These are phyloP conservation scores for Drosophila mojavensis DNA, from an alignment of 1,140 invertebrate species.

Conservation along the genomic window DNA sequence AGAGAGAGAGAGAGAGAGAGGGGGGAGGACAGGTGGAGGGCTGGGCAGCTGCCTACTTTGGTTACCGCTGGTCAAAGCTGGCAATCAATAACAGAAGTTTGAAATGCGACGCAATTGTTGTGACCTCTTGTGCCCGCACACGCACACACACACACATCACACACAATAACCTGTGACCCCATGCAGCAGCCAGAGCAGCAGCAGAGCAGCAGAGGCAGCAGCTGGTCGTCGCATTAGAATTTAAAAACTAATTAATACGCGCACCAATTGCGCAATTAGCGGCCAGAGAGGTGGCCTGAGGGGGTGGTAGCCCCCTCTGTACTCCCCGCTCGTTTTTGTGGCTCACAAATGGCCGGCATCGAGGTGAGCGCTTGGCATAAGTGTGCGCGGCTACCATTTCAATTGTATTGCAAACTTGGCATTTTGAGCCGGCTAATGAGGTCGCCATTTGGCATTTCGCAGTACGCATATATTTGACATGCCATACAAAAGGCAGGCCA, in stretches of 20 bases:
- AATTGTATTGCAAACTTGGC: slow-evolving; percentile 71
- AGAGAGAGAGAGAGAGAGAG: background rate
- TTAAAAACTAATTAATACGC: slow-evolving; percentile 83
- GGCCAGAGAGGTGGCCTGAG: slow-evolving; percentile 47
- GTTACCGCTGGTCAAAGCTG: slow-evolving; percentile 1
- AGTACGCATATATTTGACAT: slow-evolving; percentile 32
- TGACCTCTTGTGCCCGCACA: background rate
- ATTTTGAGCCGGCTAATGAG: slow-evolving; percentile 68
- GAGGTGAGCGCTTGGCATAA: slow-evolving; percentile 7
- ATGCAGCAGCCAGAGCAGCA: background rate
- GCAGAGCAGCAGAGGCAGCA: slow-evolving; percentile 22
- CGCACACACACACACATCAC: background rate
- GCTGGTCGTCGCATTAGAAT: slow-evolving; percentile 74
- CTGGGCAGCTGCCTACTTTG: background rate
- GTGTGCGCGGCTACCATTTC: slow-evolving; percentile 41
- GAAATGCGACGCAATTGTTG: slow-evolving; percentile 41
- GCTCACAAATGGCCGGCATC: slow-evolving; percentile 2
- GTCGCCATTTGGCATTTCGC: slow-evolving; percentile 46
- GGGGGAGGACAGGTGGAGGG: background rate
- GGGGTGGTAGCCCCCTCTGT: slow-evolving; percentile 1
- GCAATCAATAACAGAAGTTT: slow-evolving; percentile 73
- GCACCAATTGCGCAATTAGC: slow-evolving; percentile 80
- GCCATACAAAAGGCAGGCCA: slow-evolving; percentile 5
- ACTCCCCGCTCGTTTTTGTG: slow-evolving; percentile 20
- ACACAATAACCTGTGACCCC: slow-evolving; percentile 1